phyloP scores from a whole-genome alignment of 2,888 invertebrate genomes.

The Lordiphosa fenestrarum region DNA sequence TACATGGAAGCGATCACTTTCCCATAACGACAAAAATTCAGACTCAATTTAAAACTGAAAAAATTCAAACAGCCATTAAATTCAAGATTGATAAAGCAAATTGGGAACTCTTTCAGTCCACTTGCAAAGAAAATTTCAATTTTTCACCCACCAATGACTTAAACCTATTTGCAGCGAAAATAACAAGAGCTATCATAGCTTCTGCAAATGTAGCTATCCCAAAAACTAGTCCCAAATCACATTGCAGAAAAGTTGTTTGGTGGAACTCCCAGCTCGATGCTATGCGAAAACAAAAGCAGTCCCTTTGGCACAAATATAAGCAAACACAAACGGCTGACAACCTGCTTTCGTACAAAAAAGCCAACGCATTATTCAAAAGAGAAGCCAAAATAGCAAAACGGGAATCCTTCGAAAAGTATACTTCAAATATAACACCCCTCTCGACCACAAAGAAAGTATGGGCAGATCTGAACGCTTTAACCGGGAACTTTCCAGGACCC shows the following conservation, averaged over 20 bases:
- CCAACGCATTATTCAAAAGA: conserved; percentile 10
- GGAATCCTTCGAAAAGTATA: conserved; percentile 7
- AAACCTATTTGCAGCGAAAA: conserved; percentile 19
- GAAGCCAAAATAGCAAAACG: conserved; percentile 11
- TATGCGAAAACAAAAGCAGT: conserved; percentile 20
- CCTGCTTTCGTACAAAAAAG: conserved; percentile 15
- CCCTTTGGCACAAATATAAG: conserved; percentile 22
- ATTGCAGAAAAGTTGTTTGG: conserved; percentile 5
- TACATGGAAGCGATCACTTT: conserved; percentile 15
- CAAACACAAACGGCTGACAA: conserved; percentile 5
- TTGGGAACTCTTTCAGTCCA: conserved; percentile 9
- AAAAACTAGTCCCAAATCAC: conserved; percentile 12
- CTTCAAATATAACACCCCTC: conserved; percentile 5
- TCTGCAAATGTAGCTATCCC: conserved; percentile 18
- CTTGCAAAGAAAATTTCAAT: conserved; percentile 10
- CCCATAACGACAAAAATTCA: not conserved
- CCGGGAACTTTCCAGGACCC: conserved; percentile 1
- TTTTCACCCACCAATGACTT: conserved; percentile 14
- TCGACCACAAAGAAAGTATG: conserved; percentile 11
- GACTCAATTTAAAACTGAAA: not conserved
- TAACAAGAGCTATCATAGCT: conserved; percentile 13
- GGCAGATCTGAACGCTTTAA: conserved; percentile 4
- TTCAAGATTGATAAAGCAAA: conserved; percentile 17
- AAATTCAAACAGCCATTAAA: conserved; percentile 7
- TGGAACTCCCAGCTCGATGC: conserved; percentile 12